phyloP scores from a whole-genome alignment of 2,113 vertebrate genomes.

The Ammodytes marinus region DNA sequence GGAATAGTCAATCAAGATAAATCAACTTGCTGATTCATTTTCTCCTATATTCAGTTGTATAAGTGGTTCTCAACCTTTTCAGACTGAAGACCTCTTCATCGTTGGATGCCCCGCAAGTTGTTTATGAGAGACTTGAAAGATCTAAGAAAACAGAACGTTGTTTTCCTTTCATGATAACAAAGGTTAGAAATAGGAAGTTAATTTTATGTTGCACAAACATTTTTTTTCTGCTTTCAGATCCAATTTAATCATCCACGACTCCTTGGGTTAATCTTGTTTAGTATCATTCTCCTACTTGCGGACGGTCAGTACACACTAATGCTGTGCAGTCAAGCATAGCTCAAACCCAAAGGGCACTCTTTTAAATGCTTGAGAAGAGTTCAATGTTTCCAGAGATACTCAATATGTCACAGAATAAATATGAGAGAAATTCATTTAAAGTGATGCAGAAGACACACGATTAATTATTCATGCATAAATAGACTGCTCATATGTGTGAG shows the following conservation, averaged over 20 bases:
- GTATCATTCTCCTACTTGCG: neutral
- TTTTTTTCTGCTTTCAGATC: neutral
- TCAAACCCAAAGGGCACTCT: neutral
- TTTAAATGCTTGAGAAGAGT: neutral
- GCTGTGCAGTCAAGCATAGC: neutral
- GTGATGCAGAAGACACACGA: neutral
- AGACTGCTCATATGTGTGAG: neutral
- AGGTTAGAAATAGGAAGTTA: neutral
- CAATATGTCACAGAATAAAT: neutral
- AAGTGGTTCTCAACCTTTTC: no score
- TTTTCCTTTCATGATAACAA: no score
- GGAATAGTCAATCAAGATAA: no score
- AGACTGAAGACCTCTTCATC: neutral
- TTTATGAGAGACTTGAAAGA: no score
- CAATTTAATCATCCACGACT: neutral
- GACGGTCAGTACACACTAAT: neutral
- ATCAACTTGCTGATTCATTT: no score
- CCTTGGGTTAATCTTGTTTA: neutral
- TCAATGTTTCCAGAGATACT: neutral
- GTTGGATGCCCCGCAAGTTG: no score
- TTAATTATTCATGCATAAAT: neutral
- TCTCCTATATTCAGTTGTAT: no score
- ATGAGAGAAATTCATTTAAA: neutral
- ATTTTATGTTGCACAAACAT: neutral
- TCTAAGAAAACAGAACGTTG: no score